Conservation (phyloP, 2,113 vertebrate species). For the Odocoileus hemionus region DNA sequence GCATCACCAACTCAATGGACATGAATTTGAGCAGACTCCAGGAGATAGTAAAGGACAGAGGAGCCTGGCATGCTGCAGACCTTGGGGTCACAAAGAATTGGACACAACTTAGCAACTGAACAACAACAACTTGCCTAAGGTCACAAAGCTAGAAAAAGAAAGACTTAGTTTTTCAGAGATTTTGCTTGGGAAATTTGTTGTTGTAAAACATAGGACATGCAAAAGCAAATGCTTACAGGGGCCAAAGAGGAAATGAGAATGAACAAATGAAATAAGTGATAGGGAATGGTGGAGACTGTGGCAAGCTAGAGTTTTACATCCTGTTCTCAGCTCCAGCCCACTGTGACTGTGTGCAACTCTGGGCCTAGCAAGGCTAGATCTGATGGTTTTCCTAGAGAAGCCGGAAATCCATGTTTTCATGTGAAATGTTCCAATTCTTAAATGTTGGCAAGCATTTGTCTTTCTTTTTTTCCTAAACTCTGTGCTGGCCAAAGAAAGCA, state of each 20-base stretch:
- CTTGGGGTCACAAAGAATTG: neutral
- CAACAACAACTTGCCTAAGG: neutral
- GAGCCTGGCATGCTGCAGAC: neutral
- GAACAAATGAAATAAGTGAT: neutral
- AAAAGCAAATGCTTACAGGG: neutral
- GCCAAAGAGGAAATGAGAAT: neutral
- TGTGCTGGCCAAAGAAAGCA: constrained; percentile 3
- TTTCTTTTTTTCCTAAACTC: neutral
- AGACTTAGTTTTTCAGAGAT: neutral
- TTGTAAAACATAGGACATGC: neutral
- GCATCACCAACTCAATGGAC: neutral
- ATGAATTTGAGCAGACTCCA: neutral
- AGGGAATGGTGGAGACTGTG: neutral
- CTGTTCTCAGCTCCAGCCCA: neutral
- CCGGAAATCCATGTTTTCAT: neutral
- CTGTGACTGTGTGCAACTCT: rapidly evolving
- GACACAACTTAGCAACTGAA: neutral
- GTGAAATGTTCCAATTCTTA: neutral
- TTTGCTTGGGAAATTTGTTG: neutral
- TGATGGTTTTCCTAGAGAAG: neutral
- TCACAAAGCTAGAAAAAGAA: neutral
- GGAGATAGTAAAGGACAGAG: neutral
- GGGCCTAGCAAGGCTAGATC: neutral
- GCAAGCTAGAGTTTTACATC: neutral
- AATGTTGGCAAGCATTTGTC: neutral